Evolutionary conservation across 2,113 vertebrate species (phyloP).

Genomic region (Notiomystis cincta): DNA sequence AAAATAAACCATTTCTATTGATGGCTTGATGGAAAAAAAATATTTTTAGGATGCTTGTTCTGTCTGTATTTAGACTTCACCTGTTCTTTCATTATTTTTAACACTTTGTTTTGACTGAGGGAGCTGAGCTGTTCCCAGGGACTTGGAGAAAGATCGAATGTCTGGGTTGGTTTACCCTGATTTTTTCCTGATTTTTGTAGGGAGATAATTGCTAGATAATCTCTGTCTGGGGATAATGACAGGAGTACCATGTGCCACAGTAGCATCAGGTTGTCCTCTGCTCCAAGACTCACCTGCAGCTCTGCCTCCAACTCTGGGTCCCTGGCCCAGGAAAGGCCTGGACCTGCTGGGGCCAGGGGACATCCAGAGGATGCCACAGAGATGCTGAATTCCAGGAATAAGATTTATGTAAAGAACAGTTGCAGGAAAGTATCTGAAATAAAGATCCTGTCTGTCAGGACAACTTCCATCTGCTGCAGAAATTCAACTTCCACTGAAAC

Average conservation of each 20-base stretch:
- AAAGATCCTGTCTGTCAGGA: background rate
- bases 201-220: background rate
- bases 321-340: background rate
- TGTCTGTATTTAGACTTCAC: slow-evolving; percentile 29
- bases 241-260: rapidly evolving
- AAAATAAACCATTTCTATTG: background rate
- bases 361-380: background rate
- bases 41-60: background rate
- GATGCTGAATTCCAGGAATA: background rate
- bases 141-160: background rate
- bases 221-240: background rate
- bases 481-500: background rate
- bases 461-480: background rate
- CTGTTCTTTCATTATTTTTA: slow-evolving; percentile 17
- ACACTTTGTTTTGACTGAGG: background rate
- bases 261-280: background rate
- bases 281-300: background rate
- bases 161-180: background rate
- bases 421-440: background rate
- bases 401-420: background rate
- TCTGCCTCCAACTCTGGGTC: background rate
- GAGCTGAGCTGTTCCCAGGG: background rate
- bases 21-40: background rate
- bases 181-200: background rate
- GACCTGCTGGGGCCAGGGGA: background rate